Evolutionary conservation across 2,113 vertebrate genomes (phyloP).

Genomic region (Myxocyprinus asiaticus): DNA sequence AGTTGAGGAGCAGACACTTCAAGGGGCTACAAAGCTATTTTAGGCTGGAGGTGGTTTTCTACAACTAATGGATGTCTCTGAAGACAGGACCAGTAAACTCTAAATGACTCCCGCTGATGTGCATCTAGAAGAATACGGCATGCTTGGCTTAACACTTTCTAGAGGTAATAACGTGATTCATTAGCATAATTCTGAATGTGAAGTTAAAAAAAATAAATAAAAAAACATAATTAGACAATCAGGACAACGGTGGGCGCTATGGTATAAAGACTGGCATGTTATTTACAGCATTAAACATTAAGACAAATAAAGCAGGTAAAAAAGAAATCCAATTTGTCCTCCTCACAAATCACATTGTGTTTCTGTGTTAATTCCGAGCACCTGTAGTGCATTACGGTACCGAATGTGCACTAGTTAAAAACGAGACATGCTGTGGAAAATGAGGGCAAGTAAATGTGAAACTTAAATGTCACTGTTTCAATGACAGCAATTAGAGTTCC

Average conservation of each 20-base stretch:
- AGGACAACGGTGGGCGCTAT: background rate
- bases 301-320: constrained; percentile 11
- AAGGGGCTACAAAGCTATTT: constrained; percentile 62
- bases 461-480: constrained; percentile 17
- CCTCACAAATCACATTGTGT: constrained; percentile 3
- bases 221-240: constrained; percentile 13
- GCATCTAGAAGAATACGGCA: background rate
- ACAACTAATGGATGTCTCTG: constrained; percentile 61
- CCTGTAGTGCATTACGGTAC: constrained; percentile 2
- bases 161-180: constrained; percentile 52
- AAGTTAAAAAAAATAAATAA: constrained; percentile 22
- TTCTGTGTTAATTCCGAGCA: constrained; percentile 9
- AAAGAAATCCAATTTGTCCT: background rate
- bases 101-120: background rate
- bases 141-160: constrained; percentile 33
- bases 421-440: constrained; percentile 23
- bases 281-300: constrained; percentile 2
- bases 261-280: constrained; percentile 10
- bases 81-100: constrained; percentile 51
- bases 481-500: constrained; percentile 24
- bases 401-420: background rate
- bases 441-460: constrained; percentile 9
- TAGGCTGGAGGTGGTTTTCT: constrained; percentile 45
- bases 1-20: constrained; percentile 56
- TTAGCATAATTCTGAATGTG: constrained; percentile 41